Percentiles rank a stretch among this genome's conserved stretches.
Evolutionary conservation across 2,113 vertebrate genomes (phyloP).

Genomic region (Strix uralensis): DNA sequence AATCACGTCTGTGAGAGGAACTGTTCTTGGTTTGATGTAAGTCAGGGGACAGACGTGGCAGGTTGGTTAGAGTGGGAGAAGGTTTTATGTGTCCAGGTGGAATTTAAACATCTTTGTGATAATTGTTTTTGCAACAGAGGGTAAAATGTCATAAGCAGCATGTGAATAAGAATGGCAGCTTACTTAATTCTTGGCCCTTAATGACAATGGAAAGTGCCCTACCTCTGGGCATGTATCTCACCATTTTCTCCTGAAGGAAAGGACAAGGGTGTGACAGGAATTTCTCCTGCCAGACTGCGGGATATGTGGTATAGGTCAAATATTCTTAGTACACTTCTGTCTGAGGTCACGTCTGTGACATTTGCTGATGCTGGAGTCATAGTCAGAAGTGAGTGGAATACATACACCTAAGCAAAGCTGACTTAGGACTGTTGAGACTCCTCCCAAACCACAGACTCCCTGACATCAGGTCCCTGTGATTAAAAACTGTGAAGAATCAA

Average conservation of each 20-base stretch:
- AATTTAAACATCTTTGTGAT: neutral
- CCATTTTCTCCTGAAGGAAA: neutral
- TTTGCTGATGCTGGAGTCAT: neutral
- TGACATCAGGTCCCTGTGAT: neutral
- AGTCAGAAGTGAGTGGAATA: neutral
- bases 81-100: neutral
- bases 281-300: neutral
- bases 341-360: neutral
- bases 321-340: neutral
- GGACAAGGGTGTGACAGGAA: neutral
- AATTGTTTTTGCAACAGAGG: constrained; percentile 15
- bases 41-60: neutral
- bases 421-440: neutral
- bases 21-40: neutral
- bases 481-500: neutral
- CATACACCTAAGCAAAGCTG: neutral
- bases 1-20: neutral
- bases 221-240: neutral
- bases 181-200: neutral
- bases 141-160: neutral
- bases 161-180: neutral
- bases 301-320: neutral
- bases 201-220: neutral
- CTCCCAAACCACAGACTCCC: neutral
- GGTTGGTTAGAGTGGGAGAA: neutral